phyloP scores from a whole-genome alignment of 2,888 invertebrate species.

The Priocnemis perturbator region DNA sequence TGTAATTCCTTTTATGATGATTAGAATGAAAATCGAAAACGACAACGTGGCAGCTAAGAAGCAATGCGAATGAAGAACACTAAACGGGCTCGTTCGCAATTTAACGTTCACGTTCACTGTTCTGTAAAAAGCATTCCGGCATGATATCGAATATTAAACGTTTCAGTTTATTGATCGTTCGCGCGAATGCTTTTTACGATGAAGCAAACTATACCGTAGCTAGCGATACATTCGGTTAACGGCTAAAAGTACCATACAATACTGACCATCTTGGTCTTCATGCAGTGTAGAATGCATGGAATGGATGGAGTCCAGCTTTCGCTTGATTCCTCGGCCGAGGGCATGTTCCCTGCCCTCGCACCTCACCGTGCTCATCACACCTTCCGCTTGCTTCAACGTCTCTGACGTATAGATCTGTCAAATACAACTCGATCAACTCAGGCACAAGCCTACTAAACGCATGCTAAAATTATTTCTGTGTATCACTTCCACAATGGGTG shows the following conservation, averaged over 20 bases:
- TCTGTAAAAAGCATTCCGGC: neutral
- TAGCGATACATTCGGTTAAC: slow-evolving; percentile 42
- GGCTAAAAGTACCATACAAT: slow-evolving; percentile 69
- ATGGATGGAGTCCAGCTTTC: slow-evolving; percentile 75
- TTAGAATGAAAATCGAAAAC: too few relatives aligned
- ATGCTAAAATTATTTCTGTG: slow-evolving; percentile 62
- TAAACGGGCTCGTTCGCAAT: neutral
- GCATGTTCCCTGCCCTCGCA: slow-evolving; percentile 72
- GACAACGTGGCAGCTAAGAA: too few relatives aligned
- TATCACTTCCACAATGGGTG: slow-evolving; percentile 30
- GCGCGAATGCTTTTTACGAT: neutral
- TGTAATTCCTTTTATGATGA: too few relatives aligned
- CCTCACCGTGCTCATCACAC: slow-evolving; percentile 74
- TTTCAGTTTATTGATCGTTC: too few relatives aligned
- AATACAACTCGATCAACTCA: slow-evolving; percentile 75
- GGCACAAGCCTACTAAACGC: slow-evolving; percentile 71
- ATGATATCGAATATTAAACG: neutral
- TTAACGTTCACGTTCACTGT: neutral
- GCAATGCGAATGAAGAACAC: too few relatives aligned
- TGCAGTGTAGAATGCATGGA: slow-evolving; percentile 75
- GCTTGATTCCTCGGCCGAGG: slow-evolving; percentile 74
- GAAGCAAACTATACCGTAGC: neutral
- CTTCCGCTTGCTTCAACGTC: slow-evolving; percentile 73
- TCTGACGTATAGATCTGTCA: slow-evolving; percentile 75
- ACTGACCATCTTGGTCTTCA: slow-evolving; percentile 76